Base-by-base conservation (phyloP, 2,797 vertebrate species). In the Anabacerthia variegaticeps region DNA sequence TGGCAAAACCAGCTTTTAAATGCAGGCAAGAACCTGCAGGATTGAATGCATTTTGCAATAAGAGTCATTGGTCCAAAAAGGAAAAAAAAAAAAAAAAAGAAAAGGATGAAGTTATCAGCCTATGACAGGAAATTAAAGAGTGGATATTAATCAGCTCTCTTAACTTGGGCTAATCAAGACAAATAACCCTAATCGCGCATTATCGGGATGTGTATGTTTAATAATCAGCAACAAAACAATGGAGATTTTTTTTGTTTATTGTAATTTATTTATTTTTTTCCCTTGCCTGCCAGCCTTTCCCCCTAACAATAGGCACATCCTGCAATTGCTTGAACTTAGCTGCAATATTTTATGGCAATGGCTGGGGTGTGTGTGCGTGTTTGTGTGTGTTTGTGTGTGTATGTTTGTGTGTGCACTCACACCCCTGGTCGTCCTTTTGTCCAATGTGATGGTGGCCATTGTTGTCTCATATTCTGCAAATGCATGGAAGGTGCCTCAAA, bases 401-500 rank as follows among this genome's bases (percentile, higher is more conserved):
- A 88, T 41, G 13, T 30, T 39, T 41, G 61, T 85, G 85, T 15
- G 91, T 14, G 34, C 1, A 8, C 84, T 54, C 94, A 6, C 93
- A 73, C 75, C 95, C 89, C 68, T 89, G 92, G 88, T 95, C 72
- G 89, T 95, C 96, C 88, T 97, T 98, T 98, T 97, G 94, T 96
- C 93, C 69, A 88, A 90, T 30, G 96, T 78, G 95, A 80, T 96
- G 97, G 94, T 94, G 95, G 96, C 94, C 97, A 97, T 98, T 98
- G 97, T 98, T 95, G 96, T 59, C 97, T 96, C 94, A 96, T 97
- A 97, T 97, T 97, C 96, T 95, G 97, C 97, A 95, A 97, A 96
- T 94, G 97, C 65, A 97, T 96, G 97, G 97, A 97, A 96, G 97
- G 95, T 95, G 92, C 97, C 97, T 98, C 97, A 97, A 98, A 98